These are phyloP conservation scores for Timema podura DNA, from an alignment of 2,888 invertebrate genomes.

Conservation along the genomic window DNA sequence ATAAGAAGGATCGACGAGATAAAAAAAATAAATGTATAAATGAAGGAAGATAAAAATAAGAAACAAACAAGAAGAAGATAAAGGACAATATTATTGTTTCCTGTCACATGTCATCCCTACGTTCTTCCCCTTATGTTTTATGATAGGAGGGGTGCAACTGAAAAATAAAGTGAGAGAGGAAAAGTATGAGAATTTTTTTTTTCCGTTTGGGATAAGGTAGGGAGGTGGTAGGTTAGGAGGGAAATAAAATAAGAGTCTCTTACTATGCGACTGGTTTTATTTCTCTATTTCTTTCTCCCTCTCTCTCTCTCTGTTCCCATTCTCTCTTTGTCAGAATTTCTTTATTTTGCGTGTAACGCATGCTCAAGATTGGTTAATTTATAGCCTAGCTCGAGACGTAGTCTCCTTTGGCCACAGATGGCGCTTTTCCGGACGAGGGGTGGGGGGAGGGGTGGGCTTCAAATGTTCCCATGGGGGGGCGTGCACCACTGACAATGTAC, in stretches of 20 bases:
- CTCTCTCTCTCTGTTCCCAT: no score
- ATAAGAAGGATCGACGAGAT: no score
- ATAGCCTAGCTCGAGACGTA: neutral
- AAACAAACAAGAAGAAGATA: conserved; percentile 12
- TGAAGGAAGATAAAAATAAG: neutral
- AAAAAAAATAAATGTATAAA: no score
- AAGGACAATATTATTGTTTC: conserved; percentile 14
- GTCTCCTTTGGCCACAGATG: conserved; percentile 8
- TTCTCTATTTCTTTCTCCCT: neutral
- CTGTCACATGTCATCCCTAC: conserved; percentile 1
- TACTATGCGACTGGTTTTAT: conserved; percentile 8
- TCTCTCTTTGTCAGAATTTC: no score
- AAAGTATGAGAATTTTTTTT: neutral
- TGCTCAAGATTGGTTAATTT: conserved; percentile 12
- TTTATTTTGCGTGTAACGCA: neutral
- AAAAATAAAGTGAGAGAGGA: neutral
- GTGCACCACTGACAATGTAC: no score
- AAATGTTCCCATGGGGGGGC: neutral
- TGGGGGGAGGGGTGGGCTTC: neutral
- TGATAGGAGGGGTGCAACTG: neutral
- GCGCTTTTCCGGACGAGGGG: neutral
- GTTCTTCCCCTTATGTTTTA: neutral
- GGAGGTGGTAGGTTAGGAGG: neutral
- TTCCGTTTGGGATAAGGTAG: no score
- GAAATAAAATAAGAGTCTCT: conserved; percentile 8